phyloP scores from a whole-genome alignment of 2,888 invertebrate genomes.

The Ennomos quercinarius region DNA sequence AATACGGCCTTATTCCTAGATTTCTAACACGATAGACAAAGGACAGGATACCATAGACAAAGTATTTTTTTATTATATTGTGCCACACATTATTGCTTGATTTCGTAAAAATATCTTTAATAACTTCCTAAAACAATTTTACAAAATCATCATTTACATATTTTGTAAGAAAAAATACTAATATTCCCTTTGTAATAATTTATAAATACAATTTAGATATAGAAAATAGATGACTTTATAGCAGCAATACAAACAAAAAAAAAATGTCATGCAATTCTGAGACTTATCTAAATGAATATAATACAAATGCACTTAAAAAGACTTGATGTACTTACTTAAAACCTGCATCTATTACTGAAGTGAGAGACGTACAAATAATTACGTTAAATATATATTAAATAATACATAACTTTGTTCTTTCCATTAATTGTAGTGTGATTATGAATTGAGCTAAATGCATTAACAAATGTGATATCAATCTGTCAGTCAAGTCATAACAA shows the following conservation, averaged over 20 bases:
- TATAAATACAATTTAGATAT: too few relatives aligned
- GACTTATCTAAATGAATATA: too few relatives aligned
- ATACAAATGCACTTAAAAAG: too few relatives aligned
- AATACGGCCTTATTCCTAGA: conserved; percentile 18
- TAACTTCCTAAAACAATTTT: neutral
- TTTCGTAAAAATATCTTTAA: conserved; percentile 21
- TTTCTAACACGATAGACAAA: conserved; percentile 31
- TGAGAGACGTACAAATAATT: neutral
- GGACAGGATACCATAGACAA: conserved; percentile 33
- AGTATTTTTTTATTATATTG: conserved; percentile 22
- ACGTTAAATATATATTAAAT: conserved; percentile 1
- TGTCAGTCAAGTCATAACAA: conserved; percentile 49
- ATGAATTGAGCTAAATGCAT: conserved; percentile 52
- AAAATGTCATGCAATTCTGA: too few relatives aligned
- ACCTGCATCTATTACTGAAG: too few relatives aligned
- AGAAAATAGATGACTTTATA: too few relatives aligned
- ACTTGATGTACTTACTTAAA: too few relatives aligned
- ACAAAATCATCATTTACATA: neutral
- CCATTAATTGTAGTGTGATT: conserved; percentile 8
- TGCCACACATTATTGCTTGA: conserved; percentile 38
- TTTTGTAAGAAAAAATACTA: neutral
- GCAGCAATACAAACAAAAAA: too few relatives aligned
- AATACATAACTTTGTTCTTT: conserved; percentile 20
- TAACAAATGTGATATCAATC: conserved; percentile 31
- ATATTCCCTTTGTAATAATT: neutral